phyloP scores from a whole-genome alignment of 2,113 vertebrate genomes.

The Neodontobutis hainanensis region DNA sequence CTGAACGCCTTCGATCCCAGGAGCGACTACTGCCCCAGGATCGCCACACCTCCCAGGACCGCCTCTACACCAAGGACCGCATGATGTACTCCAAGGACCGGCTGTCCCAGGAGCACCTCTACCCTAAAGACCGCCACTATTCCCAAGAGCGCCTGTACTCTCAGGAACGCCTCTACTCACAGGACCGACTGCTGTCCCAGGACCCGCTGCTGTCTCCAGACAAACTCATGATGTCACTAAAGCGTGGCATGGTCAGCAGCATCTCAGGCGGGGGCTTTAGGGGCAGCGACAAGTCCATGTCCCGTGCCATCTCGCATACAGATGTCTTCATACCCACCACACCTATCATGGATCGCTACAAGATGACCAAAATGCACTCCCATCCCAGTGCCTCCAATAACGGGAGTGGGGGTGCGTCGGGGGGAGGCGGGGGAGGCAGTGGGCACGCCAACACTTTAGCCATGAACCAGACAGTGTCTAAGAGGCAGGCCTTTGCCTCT shows the following conservation, averaged over 20 bases:
- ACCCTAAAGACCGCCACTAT: conserved; percentile 83
- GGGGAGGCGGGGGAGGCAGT: not conserved
- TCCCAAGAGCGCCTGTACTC: conserved; percentile 94
- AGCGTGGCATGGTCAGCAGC: conserved; percentile 77
- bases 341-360: conserved; percentile 93
- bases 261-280: conserved; percentile 75
- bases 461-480: conserved; percentile 90
- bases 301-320: conserved; percentile 93
- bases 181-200: conserved; percentile 94
- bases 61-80: conserved; percentile 91
- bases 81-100: conserved; percentile 90
- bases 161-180: conserved; percentile 91
- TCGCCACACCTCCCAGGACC: conserved; percentile 91
- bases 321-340: conserved; percentile 98
- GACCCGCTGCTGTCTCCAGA: conserved; percentile 96
- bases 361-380: conserved; percentile 99
- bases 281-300: conserved; percentile 91
- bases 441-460: conserved; percentile 87
- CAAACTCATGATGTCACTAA: conserved; percentile 83
- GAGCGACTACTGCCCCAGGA: conserved; percentile 93
- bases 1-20: conserved; percentile 80
- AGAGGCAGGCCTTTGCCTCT: conserved; percentile 96
- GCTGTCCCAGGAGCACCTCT: conserved; percentile 86
- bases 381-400: conserved; percentile 98
- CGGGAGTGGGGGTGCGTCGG: conserved; percentile 45